Evolutionary conservation across 2,888 invertebrate species (phyloP), one percentile per base, ranked within the genome.

Genomic region (Orchesellides sinensis): DNA sequence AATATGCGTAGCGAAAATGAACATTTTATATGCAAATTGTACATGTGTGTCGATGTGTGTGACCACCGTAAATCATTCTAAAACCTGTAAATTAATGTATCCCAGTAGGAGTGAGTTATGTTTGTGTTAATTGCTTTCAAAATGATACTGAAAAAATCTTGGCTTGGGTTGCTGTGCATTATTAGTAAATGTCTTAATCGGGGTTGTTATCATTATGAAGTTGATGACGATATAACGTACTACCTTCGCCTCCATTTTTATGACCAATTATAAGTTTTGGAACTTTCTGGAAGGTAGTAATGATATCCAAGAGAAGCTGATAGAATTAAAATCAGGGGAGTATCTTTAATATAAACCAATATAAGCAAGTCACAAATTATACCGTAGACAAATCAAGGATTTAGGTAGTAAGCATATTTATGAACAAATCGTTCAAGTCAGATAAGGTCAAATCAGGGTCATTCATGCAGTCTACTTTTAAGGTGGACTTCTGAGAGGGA

Each of bases 311-410:
- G 40, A 40, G 4, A n/a, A 40, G 32, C 40, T 14, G 40, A 1
- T 8, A 40, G 10, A 5, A 40, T 40, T 40, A 40, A n/a, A 40
- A 40, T 40, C 40, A 40, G 40, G n/a, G 40, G n/a, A 8, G 10
- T 63, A 21, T 6, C 21, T 0, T 66, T 45, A 25, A n/a, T n/a
- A n/a, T n/a, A n/a, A n/a, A n/a, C n/a, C n/a, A n/a, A n/a, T n/a
- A n/a, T 56, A 56, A 27, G 3, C 21, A 21, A 54, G n/a, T 32
- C 63, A 52, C 63, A 73, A 73, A 74, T 74, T 74, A 74, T 66
- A 32, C 27, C 32, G 35, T 74, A 12, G 75, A 77, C 75, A 77
- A 77, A 77, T 66, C 68, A 77, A 77, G 75, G 75, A 59, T 77
- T 77, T 77, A 68, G 68, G 40, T 14, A 10, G n/a, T 40, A 40